Percentiles rank a stretch among this genome's conserved stretches.
phyloP scores from a whole-genome alignment of 2,888 invertebrate species.

The Agrochola litura region DNA sequence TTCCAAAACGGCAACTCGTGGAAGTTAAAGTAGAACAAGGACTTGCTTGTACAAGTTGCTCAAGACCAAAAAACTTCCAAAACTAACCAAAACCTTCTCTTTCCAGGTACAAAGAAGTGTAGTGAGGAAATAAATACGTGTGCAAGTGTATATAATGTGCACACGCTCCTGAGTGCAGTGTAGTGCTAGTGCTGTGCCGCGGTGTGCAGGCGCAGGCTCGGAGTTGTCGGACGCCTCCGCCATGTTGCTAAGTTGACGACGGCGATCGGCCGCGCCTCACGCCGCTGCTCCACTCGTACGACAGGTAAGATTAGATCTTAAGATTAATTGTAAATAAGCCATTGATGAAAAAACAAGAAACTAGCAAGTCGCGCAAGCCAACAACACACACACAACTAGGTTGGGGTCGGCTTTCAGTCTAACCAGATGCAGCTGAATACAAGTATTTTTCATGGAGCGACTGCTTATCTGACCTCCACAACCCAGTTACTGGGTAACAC shows the following conservation, averaged over 20 bases:
- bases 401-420: too few relatives aligned
- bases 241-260: slow-evolving; percentile 88
- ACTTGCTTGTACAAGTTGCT: neutral
- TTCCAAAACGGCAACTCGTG: neutral
- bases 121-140: slow-evolving; percentile 72
- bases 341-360: neutral
- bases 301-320: slow-evolving; percentile 76
- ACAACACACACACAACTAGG: neutral
- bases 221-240: slow-evolving; percentile 71
- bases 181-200: slow-evolving; percentile 67
- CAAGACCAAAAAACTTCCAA: neutral
- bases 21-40: neutral
- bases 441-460: too few relatives aligned
- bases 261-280: slow-evolving; percentile 87
- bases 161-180: slow-evolving; percentile 72
- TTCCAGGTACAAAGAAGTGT: slow-evolving; percentile 82
- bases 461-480: too few relatives aligned
- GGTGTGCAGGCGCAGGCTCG: slow-evolving; percentile 69
- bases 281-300: slow-evolving; percentile 82
- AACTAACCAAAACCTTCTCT: slow-evolving; percentile 39
- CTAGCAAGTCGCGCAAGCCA: neutral
- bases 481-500: too few relatives aligned
- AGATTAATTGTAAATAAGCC: neutral
- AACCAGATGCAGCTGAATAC: too few relatives aligned
- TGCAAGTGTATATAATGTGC: slow-evolving; percentile 71